Conservation (phyloP, 2,797 vertebrate species). For the Bryconaethiops microstoma region DNA sequence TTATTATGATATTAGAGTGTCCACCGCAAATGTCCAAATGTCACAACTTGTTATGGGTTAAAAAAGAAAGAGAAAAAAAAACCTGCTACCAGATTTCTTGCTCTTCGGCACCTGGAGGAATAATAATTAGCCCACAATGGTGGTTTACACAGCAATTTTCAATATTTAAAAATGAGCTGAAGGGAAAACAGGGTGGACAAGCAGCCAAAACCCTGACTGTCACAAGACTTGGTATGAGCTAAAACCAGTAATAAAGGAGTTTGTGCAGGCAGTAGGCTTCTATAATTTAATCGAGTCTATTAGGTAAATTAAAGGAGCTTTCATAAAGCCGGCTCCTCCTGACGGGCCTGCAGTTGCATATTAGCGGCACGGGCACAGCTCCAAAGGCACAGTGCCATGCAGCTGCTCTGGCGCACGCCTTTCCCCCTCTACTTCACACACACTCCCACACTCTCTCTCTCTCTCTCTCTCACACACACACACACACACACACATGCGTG, state of each 20-base stretch:
- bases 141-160: conserved; percentile 50
- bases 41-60: neutral
- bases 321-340: conserved; percentile 65
- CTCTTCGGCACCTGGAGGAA: conserved; percentile 29
- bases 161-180: conserved; percentile 5
- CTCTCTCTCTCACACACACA: neutral
- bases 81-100: neutral
- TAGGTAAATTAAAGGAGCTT: conserved; percentile 56
- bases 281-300: conserved; percentile 48
- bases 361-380: conserved; percentile 66
- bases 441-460: conserved; percentile 23
- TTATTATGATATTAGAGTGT: neutral
- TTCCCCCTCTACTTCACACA: conserved; percentile 1
- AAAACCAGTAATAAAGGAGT: conserved; percentile 37
- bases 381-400: conserved; percentile 73
- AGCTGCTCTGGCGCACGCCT: conserved; percentile 71
- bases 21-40: neutral
- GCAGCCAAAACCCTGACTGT: conserved; percentile 33
- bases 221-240: conserved; percentile 14
- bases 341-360: conserved; percentile 66
- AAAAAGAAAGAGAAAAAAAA: neutral
- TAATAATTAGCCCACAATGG: conserved; percentile 16
- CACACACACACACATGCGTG: conserved; percentile 1
- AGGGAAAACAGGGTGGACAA: neutral
- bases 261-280: neutral